These are phyloP conservation scores for Cheilosia grossa DNA, from an alignment of 2,888 invertebrate species.

Conservation along the genomic window DNA sequence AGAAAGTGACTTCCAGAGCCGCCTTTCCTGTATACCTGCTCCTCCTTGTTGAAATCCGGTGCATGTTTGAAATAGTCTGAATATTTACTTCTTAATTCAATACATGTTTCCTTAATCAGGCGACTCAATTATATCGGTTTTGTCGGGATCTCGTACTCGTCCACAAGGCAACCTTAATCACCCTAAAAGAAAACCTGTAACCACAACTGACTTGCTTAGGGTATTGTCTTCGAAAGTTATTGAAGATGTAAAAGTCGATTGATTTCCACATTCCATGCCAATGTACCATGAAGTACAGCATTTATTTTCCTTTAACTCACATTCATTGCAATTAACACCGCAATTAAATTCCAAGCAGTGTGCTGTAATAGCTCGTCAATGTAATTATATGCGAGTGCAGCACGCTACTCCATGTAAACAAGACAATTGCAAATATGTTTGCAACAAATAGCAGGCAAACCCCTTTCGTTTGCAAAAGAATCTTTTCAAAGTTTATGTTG, in stretches of 20 bases:
- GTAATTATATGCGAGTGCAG: slow-evolving; percentile 19
- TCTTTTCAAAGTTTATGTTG: not conserved
- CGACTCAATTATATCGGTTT: no score
- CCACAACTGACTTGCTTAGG: not conserved
- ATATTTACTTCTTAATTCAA: no score
- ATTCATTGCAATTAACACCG: slow-evolving; percentile 16
- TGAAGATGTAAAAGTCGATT: not conserved
- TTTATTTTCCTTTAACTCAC: not conserved
- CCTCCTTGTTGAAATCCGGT: not conserved
- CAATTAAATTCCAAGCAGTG: slow-evolving; percentile 15
- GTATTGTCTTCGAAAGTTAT: not conserved
- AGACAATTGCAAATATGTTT: not conserved
- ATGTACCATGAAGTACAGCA: slow-evolving; percentile 4
- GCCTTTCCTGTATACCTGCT: no score
- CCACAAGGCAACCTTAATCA: no score
- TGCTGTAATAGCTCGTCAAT: not conserved
- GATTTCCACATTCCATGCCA: not conserved
- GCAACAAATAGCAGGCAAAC: not conserved
- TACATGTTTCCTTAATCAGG: no score
- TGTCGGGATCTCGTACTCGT: no score
- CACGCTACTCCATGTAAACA: slow-evolving; percentile 25
- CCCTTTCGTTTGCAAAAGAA: not conserved
- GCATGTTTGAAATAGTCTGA: no score
- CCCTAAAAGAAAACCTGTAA: no score
- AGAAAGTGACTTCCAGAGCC: no score